Percentiles rank a stretch among this genome's conserved stretches.
phyloP scores from a whole-genome alignment of 1,140 invertebrate species.

The Conus betulinus region DNA sequence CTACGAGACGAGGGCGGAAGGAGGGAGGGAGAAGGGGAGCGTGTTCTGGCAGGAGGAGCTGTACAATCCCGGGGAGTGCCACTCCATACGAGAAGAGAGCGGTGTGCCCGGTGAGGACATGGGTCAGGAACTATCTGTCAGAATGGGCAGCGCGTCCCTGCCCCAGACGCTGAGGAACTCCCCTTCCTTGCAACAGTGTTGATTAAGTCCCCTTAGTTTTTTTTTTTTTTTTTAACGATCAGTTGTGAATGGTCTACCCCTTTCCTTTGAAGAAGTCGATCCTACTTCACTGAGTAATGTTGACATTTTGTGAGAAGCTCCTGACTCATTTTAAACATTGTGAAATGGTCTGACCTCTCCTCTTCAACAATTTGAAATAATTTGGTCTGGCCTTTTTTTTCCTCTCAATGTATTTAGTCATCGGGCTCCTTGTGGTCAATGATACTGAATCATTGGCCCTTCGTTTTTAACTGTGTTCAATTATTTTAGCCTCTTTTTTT shows the following conservation, averaged over 20 bases:
- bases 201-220: neutral
- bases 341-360: neutral
- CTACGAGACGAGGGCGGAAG: neutral
- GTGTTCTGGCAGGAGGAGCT: conserved; percentile 25
- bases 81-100: conserved; percentile 32
- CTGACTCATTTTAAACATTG: too few relatives aligned
- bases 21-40: conserved; percentile 9
- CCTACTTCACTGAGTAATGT: too few relatives aligned
- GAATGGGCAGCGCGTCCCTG: neutral
- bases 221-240: too few relatives aligned
- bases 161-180: neutral
- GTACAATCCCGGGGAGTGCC: conserved; percentile 24
- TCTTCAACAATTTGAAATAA: neutral
- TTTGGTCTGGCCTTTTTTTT: neutral
- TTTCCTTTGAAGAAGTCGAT: neutral
- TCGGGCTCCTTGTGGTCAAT: too few relatives aligned
- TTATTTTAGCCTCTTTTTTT: too few relatives aligned
- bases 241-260: neutral
- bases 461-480: too few relatives aligned
- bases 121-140: neutral
- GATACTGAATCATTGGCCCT: too few relatives aligned
- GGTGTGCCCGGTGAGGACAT: neutral
- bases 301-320: too few relatives aligned
- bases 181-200: neutral
- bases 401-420: too few relatives aligned